Evolutionary conservation across 2,113 vertebrate species (phyloP).

Genomic region (Sinocyclocheilus grahami): DNA sequence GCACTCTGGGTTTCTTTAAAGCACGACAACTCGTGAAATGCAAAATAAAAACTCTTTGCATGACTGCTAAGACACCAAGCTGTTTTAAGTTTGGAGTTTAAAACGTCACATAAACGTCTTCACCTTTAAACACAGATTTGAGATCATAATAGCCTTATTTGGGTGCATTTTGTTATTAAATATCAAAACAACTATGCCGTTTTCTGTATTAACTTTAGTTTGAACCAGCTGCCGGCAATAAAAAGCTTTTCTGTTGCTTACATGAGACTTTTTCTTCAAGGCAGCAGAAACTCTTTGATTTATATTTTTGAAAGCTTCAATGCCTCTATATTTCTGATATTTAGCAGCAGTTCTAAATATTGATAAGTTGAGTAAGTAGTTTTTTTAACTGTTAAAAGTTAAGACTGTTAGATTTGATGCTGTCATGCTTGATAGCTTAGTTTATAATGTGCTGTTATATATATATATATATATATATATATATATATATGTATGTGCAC

Average conservation of each 20-base stretch:
- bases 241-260: background rate
- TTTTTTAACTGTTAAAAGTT: background rate
- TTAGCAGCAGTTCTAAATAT: background rate
- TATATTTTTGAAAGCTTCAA: background rate
- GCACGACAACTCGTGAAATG: background rate
- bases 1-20: background rate
- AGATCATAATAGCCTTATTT: background rate
- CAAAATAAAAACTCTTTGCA: background rate
- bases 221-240: background rate
- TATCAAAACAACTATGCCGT: background rate
- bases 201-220: background rate
- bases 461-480: too few relatives aligned
- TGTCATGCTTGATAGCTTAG: background rate
- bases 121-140: background rate
- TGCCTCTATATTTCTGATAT: background rate
- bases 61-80: background rate
- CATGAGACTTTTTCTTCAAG: background rate
- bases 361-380: background rate
- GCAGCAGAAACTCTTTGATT: background rate
- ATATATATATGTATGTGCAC: too few relatives aligned
- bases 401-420: background rate
- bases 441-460: background rate
- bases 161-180: background rate
- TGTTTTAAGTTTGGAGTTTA: background rate
- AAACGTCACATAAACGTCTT: background rate